Evolutionary conservation across 2,797 vertebrate genomes (phyloP).

Genomic region (Muscicapa striata): DNA sequence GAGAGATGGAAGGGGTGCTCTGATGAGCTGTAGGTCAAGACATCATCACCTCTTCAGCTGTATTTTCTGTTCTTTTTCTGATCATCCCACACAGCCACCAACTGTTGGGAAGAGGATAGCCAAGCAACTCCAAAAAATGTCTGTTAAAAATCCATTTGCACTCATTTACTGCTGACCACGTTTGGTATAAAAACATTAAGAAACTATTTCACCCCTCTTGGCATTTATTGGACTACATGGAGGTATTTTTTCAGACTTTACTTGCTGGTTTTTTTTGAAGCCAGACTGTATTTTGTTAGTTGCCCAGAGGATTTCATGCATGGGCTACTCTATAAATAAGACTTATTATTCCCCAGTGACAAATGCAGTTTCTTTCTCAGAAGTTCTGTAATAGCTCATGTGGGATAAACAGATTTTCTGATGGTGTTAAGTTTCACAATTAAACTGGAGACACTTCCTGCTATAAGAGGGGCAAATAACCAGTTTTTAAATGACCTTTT

Average conservation of each 20-base stretch:
- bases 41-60: not conserved
- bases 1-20: not conserved
- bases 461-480: not conserved
- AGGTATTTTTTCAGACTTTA: not conserved
- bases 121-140: not conserved
- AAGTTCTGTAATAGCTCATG: constrained; percentile 19
- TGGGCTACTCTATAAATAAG: constrained; percentile 50
- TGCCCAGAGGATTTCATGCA: constrained; percentile 43
- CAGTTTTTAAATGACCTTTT: not conserved
- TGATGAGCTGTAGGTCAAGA: constrained; percentile 26
- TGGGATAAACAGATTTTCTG: constrained; percentile 40
- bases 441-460: not conserved
- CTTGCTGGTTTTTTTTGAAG: not conserved
- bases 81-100: constrained; percentile 24
- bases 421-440: constrained; percentile 22
- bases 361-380: constrained; percentile 34
- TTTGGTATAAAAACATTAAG: constrained; percentile 49
- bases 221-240: constrained; percentile 37
- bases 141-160: constrained; percentile 40
- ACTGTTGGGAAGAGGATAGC: not conserved
- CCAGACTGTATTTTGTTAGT: constrained; percentile 21
- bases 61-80: constrained; percentile 10
- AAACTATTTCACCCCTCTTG: constrained; percentile 24
- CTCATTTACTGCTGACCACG: not conserved
- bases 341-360: constrained; percentile 35